Evolutionary conservation across 2,888 invertebrate genomes (phyloP).

Genomic region (Chymomyza procnemis): DNA sequence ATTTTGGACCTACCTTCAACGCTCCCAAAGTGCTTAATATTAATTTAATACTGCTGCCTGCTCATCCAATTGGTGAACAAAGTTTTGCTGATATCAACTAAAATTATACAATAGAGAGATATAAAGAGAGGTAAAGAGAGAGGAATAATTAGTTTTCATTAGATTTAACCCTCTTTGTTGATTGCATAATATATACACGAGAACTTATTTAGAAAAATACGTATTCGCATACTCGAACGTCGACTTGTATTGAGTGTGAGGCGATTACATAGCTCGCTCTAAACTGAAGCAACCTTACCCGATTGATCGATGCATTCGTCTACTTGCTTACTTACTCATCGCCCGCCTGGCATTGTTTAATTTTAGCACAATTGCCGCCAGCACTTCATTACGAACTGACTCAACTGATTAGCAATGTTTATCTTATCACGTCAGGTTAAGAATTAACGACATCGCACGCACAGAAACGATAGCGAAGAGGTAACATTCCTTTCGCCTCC

Average conservation of each 20-base stretch:
- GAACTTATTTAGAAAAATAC: constrained; percentile 27
- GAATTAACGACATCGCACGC: neutral
- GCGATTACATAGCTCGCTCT: neutral
- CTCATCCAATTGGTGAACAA: constrained; percentile 26
- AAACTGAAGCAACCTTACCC: neutral
- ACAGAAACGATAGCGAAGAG: neutral
- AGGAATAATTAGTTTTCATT: constrained; percentile 47
- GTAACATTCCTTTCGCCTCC: neutral
- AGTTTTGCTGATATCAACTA: constrained; percentile 61
- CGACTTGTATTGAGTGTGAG: neutral
- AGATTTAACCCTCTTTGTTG: constrained; percentile 9
- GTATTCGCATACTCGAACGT: neutral
- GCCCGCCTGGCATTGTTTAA: neutral
- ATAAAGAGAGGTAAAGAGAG: too few species aligned
- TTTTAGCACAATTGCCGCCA: neutral
- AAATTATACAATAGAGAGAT: constrained; percentile 10
- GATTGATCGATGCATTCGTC: constrained; percentile 32
- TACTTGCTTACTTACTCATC: constrained; percentile 23
- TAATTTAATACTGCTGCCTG: constrained; percentile 53
- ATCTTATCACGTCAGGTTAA: neutral
- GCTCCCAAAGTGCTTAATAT: constrained; percentile 17
- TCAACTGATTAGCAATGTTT: neutral
- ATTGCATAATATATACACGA: constrained; percentile 37
- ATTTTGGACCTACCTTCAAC: neutral
- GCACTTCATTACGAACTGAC: neutral